Percentiles rank a stretch among this genome's conserved stretches.
phyloP scores from a whole-genome alignment of 1,140 invertebrate genomes.

The Eueides isabella region DNA sequence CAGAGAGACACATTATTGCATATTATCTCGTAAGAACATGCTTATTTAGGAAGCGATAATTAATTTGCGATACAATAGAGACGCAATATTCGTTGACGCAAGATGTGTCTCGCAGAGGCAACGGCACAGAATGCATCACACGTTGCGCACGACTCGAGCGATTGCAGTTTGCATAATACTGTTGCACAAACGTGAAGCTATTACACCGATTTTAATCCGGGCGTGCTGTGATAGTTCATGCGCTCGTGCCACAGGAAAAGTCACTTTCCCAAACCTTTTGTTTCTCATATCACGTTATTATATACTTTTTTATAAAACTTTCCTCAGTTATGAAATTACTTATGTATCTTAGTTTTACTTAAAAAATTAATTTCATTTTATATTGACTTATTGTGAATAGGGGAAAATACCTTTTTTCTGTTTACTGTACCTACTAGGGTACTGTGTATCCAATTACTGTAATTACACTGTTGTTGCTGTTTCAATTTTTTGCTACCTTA shows the following conservation, averaged over 20 bases:
- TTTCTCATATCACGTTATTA: not conserved
- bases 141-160: conserved; percentile 68
- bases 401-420: not conserved
- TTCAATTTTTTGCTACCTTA: conserved; percentile 5
- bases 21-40: conserved; percentile 16
- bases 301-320: too few species aligned
- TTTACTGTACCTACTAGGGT: too few species aligned
- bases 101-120: conserved; percentile 27
- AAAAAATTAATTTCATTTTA: too few species aligned
- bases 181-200: conserved; percentile 73
- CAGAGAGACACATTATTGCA: conserved; percentile 14
- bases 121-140: conserved; percentile 42
- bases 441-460: not conserved
- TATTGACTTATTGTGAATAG: too few species aligned
- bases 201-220: conserved; percentile 75
- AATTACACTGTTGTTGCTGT: conserved; percentile 6
- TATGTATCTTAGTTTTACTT: too few species aligned
- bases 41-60: conserved; percentile 19
- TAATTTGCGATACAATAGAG: conserved; percentile 28
- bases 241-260: conserved; percentile 60
- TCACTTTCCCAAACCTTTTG: conserved; percentile 68
- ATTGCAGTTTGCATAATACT: conserved; percentile 75
- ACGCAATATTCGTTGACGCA: conserved; percentile 24
- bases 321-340: too few species aligned
- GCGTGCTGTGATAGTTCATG: conserved; percentile 72